Conservation (phyloP, 2,888 invertebrate species). For the Sarcophaga carnaria region DNA sequence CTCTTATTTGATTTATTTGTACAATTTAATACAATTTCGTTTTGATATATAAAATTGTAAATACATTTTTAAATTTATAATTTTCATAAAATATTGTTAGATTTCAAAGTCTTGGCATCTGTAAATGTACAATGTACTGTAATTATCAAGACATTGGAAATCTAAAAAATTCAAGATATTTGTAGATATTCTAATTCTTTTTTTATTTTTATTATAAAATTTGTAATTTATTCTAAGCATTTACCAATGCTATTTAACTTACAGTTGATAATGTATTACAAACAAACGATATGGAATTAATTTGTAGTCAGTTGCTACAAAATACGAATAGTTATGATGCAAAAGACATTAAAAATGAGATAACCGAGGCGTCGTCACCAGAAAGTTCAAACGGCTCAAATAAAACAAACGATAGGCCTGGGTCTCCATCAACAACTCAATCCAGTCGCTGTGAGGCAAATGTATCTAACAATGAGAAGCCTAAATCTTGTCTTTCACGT, state of each 20-base stretch:
- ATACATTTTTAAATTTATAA: background rate
- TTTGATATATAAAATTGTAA: background rate
- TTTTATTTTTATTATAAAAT: background rate
- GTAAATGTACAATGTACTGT: background rate
- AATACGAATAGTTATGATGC: slow-evolving; percentile 37
- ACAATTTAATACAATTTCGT: background rate
- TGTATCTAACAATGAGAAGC: slow-evolving; percentile 46
- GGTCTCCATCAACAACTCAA: slow-evolving; percentile 58
- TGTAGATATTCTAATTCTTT: background rate
- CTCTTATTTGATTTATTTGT: background rate
- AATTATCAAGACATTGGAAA: no score
- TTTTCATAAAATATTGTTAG: background rate
- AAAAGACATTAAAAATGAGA: slow-evolving; percentile 42
- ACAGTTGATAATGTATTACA: slow-evolving; percentile 52
- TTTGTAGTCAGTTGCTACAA: slow-evolving; percentile 39
- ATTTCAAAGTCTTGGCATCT: background rate
- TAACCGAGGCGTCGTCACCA: background rate
- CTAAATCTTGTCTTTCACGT: slow-evolving; percentile 80
- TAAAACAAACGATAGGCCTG: slow-evolving; percentile 25
- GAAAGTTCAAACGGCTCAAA: slow-evolving; percentile 37
- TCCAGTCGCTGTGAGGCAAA: slow-evolving; percentile 62
- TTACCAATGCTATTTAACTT: slow-evolving; percentile 55
- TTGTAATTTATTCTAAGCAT: slow-evolving; percentile 37
- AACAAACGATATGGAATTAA: slow-evolving; percentile 49
- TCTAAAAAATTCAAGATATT: background rate